These are phyloP conservation scores for Lissonota sp. DNA, from an alignment of 2,888 invertebrate species.

Conservation along the genomic window DNA sequence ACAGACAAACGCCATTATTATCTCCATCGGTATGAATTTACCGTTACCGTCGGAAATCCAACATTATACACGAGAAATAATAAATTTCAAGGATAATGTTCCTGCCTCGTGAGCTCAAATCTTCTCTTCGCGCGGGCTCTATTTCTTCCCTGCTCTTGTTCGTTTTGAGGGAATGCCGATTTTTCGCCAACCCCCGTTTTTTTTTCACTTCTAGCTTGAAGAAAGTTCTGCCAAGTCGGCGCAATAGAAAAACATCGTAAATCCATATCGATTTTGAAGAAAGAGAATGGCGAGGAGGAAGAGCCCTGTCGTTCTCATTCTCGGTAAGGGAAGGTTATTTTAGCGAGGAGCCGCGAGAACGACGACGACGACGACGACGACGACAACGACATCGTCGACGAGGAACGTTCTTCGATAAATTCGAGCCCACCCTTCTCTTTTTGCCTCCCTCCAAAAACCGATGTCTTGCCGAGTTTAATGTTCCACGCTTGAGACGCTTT, in stretches of 20 bases:
- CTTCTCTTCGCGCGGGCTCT: conserved; percentile 44
- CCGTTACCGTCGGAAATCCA: conserved; percentile 72
- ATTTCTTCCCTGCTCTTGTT: conserved; percentile 4
- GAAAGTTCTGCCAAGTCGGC: conserved; percentile 82
- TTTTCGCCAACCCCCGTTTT: conserved; percentile 45
- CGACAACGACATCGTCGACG: conserved; percentile 45
- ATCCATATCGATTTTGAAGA: conserved; percentile 80
- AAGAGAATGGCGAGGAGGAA: conserved; percentile 19
- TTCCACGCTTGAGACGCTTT: conserved; percentile 63
- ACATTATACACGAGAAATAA: conserved; percentile 76
- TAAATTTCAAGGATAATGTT: conserved; percentile 79
- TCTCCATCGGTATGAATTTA: conserved; percentile 76
- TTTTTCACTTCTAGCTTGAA: conserved; percentile 72
- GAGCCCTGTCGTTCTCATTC: conserved; percentile 67
- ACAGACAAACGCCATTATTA: conserved; percentile 72
- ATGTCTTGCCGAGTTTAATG: conserved; percentile 63
- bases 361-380: conserved; percentile 36
- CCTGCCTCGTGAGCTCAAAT: conserved; percentile 65
- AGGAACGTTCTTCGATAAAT: conserved; percentile 60
- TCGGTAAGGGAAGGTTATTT: conserved; percentile 52
- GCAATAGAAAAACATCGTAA: conserved; percentile 78
- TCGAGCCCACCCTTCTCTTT: conserved; percentile 48
- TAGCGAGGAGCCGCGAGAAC: conserved; percentile 58
- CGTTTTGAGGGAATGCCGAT: conserved; percentile 22
- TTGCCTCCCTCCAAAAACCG: conserved; percentile 43